Evolutionary conservation across 1,140 invertebrate genomes (phyloP).

Genomic region (Theocolax elegans): DNA sequence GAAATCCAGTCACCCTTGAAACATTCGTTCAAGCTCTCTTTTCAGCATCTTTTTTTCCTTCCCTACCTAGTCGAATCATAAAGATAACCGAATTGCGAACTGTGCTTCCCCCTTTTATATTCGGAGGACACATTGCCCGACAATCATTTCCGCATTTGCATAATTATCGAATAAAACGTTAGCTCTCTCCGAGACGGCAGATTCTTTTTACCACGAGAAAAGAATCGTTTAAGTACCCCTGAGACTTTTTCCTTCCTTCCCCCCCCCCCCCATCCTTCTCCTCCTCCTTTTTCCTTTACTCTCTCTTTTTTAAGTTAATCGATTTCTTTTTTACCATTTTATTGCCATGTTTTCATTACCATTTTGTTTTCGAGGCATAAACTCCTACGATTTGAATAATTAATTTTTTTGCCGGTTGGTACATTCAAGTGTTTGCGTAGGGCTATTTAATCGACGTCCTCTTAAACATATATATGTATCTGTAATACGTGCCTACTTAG

Average conservation of each 20-base stretch:
- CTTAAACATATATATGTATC: too few species aligned
- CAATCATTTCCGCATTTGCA: constrained; percentile 67
- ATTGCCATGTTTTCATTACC: constrained; percentile 32
- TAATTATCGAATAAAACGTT: constrained; percentile 67
- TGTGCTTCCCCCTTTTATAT: constrained; percentile 45
- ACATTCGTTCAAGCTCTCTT: background rate
- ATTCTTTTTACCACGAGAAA: background rate
- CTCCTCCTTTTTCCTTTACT: too few species aligned
- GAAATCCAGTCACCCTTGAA: background rate
- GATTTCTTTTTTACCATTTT: constrained; percentile 41
- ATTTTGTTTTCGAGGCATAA: constrained; percentile 32
- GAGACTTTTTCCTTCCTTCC: constrained; percentile 11
- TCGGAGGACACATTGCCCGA: constrained; percentile 65
- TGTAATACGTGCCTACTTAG: too few species aligned
- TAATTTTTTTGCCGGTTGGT: background rate
- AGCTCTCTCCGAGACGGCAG: background rate
- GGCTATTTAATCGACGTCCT: too few species aligned
- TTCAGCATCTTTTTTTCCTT: constrained; percentile 41
- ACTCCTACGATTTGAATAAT: constrained; percentile 12
- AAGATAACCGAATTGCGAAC: constrained; percentile 66
- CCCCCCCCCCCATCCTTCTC: too few species aligned
- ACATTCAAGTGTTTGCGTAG: too few species aligned
- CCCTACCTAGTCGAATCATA: constrained; percentile 59
- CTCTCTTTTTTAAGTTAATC: constrained; percentile 14
- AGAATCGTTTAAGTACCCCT: constrained; percentile 34